These are phyloP conservation scores for Vombatus ursinus DNA, from an alignment of 2,113 vertebrate genomes.

Conservation along the genomic window DNA sequence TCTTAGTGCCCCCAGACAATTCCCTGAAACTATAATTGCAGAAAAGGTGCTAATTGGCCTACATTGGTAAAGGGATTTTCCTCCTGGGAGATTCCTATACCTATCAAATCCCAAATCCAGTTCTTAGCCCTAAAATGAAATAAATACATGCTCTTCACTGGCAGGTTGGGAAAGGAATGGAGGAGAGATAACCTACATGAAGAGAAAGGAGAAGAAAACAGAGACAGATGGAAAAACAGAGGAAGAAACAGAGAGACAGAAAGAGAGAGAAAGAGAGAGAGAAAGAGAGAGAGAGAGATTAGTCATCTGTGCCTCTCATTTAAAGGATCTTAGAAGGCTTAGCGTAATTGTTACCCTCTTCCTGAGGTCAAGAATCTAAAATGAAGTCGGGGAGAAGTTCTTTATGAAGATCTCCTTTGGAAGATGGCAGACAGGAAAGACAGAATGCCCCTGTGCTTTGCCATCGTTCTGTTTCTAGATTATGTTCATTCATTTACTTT, in stretches of 20 bases:
- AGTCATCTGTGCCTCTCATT: background rate
- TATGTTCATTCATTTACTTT: background rate
- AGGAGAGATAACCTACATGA: background rate
- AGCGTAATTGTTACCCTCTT: background rate
- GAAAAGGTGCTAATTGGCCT: background rate
- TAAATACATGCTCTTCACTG: background rate
- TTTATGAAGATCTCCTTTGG: background rate
- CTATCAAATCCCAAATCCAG: background rate
- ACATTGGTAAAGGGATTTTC: background rate
- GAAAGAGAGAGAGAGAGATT: background rate
- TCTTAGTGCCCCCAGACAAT: no score
- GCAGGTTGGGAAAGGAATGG: background rate
- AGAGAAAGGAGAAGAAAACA: background rate
- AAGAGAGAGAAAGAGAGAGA: background rate
- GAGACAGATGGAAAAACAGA: background rate
- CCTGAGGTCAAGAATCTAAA: background rate
- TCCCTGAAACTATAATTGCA: background rate
- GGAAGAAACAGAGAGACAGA: no score
- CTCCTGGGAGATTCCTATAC: background rate
- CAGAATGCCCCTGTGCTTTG: background rate
- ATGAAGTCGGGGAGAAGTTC: background rate
- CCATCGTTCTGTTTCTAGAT: constrained; percentile 31
- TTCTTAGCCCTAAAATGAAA: background rate
- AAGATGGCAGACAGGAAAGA: background rate
- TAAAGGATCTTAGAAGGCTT: background rate